A percentile compares a stretch with the other conserved stretches of the same genome.
phyloP scores from a whole-genome alignment of 2,888 invertebrate genomes.

The Chymomyza caudatula region DNA sequence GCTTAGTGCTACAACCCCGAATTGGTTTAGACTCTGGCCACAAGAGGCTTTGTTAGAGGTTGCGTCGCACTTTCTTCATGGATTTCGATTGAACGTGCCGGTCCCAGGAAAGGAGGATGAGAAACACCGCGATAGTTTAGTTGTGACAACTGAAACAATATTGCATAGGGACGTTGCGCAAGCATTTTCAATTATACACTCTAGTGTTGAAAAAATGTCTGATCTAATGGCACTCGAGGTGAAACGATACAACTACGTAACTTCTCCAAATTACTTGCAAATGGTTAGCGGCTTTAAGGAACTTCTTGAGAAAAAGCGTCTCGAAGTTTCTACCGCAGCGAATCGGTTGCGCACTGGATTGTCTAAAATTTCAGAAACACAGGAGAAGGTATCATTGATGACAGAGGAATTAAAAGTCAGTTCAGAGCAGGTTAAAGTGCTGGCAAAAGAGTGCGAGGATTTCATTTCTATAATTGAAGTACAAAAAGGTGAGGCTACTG shows the following conservation, averaged over 20 bases:
- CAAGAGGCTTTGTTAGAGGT: slow-evolving; percentile 92
- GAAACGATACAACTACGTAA: slow-evolving; percentile 91
- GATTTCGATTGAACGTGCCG: slow-evolving; percentile 85
- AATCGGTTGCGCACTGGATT: slow-evolving; percentile 90
- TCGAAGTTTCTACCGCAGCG: slow-evolving; percentile 84
- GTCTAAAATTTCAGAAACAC: slow-evolving; percentile 92
- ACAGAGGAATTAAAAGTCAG: slow-evolving; percentile 89
- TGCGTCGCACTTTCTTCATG: slow-evolving; percentile 87
- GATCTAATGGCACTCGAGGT: slow-evolving; percentile 86
- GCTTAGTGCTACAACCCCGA: slow-evolving; percentile 91
- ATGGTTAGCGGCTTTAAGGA: slow-evolving; percentile 90
- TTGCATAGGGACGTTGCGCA: slow-evolving; percentile 84
- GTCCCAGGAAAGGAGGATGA: slow-evolving; percentile 81
- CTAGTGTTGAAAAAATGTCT: slow-evolving; percentile 87
- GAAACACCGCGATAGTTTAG: slow-evolving; percentile 55
- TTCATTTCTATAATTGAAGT: slow-evolving; percentile 89
- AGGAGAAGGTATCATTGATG: slow-evolving; percentile 89
- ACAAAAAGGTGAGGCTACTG: slow-evolving; percentile 90
- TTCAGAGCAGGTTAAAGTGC: slow-evolving; percentile 84
- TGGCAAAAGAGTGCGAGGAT: slow-evolving; percentile 90
- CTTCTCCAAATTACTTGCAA: slow-evolving; percentile 92
- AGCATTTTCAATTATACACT: slow-evolving; percentile 90
- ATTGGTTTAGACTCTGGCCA: slow-evolving; percentile 95
- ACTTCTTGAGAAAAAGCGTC: slow-evolving; percentile 85
- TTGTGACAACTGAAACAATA: slow-evolving; percentile 80